Conservation (phyloP, 1,140 invertebrate species). For the Zaprionus davidi region DNA sequence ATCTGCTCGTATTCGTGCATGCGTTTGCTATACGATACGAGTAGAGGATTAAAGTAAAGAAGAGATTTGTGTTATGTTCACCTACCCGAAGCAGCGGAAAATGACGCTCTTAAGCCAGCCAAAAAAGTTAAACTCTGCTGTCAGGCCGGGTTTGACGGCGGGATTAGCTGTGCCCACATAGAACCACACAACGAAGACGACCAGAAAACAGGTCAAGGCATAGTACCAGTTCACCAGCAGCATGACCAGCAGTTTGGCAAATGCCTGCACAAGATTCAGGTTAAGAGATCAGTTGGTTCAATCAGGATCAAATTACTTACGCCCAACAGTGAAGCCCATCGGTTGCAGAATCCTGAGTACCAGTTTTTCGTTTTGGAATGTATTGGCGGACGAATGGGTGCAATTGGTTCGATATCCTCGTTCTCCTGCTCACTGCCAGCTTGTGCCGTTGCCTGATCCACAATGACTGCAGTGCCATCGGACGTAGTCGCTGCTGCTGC, state of each 20-base stretch:
- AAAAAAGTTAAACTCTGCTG: slow-evolving; percentile 94
- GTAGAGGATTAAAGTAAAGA: background rate
- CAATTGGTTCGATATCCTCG: slow-evolving; percentile 84
- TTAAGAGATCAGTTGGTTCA: background rate
- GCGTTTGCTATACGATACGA: slow-evolving; percentile 86
- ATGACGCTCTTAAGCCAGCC: slow-evolving; percentile 92
- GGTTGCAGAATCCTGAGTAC: slow-evolving; percentile 96
- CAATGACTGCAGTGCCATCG: slow-evolving; percentile 49
- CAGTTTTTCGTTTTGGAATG: slow-evolving; percentile 95
- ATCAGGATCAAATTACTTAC: slow-evolving; percentile 86
- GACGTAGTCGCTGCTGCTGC: background rate
- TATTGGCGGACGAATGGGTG: slow-evolving; percentile 86
- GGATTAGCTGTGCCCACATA: slow-evolving; percentile 97
- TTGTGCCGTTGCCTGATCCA: slow-evolving; percentile 51
- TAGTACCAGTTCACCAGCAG: slow-evolving; percentile 97
- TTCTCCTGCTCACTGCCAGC: slow-evolving; percentile 34
- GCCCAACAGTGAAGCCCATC: slow-evolving; percentile 95
- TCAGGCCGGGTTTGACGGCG: slow-evolving; percentile 95
- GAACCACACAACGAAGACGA: slow-evolving; percentile 94
- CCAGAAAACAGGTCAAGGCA: slow-evolving; percentile 91
- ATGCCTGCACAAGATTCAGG: slow-evolving; percentile 44
- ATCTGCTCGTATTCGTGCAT: slow-evolving; percentile 94
- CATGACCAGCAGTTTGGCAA: slow-evolving; percentile 93
- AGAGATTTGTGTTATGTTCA: slow-evolving; percentile 17
- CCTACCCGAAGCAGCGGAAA: slow-evolving; percentile 92